Evolutionary conservation across 1,140 invertebrate genomes (phyloP).

Genomic region (Neotoxoptera formosana): DNA sequence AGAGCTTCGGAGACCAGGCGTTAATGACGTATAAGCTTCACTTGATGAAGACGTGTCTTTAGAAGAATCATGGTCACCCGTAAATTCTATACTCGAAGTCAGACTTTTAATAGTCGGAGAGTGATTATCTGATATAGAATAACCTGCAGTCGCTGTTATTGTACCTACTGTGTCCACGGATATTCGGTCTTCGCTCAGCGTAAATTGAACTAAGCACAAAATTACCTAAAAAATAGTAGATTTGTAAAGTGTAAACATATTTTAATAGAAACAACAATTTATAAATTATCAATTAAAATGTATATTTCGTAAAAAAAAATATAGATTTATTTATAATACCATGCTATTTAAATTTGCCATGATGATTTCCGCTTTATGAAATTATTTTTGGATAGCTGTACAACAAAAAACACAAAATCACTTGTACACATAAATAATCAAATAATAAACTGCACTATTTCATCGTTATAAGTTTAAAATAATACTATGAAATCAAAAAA

Average conservation of each 20-base stretch:
- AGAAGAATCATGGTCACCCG: not conserved
- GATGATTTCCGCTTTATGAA: not conserved
- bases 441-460: slow-evolving; percentile 7
- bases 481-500: not conserved
- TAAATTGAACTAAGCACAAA: not conserved
- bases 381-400: not conserved
- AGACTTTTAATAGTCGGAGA: not conserved
- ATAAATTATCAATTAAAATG: not conserved
- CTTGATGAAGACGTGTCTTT: not conserved
- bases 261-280: not conserved
- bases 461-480: slow-evolving; percentile 10
- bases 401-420: not conserved
- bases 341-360: not conserved
- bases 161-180: slow-evolving; percentile 42
- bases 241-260: not conserved
- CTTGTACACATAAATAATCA: not conserved
- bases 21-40: not conserved
- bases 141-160: slow-evolving; percentile 33
- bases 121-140: slow-evolving; percentile 16
- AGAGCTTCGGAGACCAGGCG: not conserved
- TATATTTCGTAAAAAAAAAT: not conserved
- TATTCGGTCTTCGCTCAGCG: slow-evolving; percentile 16
- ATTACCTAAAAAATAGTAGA: slow-evolving; percentile 10
- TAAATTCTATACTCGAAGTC: not conserved
- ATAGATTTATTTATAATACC: not conserved